phyloP scores from a whole-genome alignment of 2,113 vertebrate genomes.

The Coptodon rendalli region DNA sequence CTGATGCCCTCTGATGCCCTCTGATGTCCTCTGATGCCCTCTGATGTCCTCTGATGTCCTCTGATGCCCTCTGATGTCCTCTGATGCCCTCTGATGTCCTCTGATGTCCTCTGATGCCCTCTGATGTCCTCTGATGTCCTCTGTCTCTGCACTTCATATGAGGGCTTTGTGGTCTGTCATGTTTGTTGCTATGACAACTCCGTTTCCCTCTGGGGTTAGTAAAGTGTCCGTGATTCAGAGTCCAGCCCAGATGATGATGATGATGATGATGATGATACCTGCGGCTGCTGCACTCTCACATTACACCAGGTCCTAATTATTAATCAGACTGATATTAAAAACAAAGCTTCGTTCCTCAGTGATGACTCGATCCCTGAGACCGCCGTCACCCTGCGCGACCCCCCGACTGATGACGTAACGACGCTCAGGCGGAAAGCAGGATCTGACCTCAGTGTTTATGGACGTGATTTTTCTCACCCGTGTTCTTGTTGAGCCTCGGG shows the following conservation, averaged over 20 bases:
- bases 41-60: fast-evolving
- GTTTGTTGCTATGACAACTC: background rate
- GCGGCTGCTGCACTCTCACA: background rate
- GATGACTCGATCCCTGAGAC: background rate
- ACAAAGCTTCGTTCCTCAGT: background rate
- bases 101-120: fast-evolving
- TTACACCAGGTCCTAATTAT: background rate
- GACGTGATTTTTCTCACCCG: background rate
- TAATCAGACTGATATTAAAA: background rate
- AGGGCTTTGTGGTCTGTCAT: background rate
- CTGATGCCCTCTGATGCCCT: too few species aligned
- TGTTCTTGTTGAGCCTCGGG: background rate
- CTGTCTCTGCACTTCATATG: background rate
- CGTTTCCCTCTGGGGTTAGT: fast-evolving
- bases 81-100: fast-evolving
- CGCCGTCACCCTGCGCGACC: fast-evolving
- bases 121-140: fast-evolving
- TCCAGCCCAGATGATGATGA: background rate
- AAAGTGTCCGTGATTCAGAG: background rate
- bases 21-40: fast-evolving
- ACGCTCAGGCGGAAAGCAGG: fast-evolving
- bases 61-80: fast-evolving
- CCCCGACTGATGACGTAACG: background rate
- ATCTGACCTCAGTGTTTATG: background rate
- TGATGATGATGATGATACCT: background rate